A percentile compares a stretch with the other conserved stretches of the same genome.
phyloP scores from a whole-genome alignment of 2,113 vertebrate genomes.

The Euleptes europaea region DNA sequence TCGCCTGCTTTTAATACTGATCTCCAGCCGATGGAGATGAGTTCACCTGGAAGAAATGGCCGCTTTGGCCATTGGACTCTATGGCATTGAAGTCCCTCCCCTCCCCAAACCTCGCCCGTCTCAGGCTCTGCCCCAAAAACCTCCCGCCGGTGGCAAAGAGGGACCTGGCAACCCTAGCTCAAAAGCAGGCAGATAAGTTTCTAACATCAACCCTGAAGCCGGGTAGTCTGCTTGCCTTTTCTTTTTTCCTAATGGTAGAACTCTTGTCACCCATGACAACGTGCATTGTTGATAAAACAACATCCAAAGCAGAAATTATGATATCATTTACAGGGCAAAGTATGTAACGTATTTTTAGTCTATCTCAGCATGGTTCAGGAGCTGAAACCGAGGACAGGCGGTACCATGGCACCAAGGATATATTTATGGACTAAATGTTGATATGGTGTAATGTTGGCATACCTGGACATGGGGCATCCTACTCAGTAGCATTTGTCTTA shows the following conservation, averaged over 20 bases:
- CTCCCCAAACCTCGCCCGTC: no score
- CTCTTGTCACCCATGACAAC: slow-evolving; percentile 25
- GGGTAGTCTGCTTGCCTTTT: background rate
- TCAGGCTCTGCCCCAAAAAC: no score
- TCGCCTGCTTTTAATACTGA: no score
- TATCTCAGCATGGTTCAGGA: background rate
- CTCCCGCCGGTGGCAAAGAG: no score
- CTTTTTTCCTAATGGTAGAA: background rate
- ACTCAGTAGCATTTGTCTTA: background rate
- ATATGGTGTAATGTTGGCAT: background rate
- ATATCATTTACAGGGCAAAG: background rate
- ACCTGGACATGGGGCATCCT: background rate
- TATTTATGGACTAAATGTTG: slow-evolving; percentile 16
- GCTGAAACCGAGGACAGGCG: slow-evolving; percentile 12
- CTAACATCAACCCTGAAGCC: background rate
- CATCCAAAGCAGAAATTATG: background rate
- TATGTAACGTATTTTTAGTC: background rate
- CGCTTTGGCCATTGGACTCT: no score
- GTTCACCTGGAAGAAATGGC: no score
- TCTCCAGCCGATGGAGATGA: no score
- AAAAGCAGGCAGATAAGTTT: background rate
- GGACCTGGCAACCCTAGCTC: no score
- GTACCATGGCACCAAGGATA: background rate
- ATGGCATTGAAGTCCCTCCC: no score
- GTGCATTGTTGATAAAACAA: background rate